Percentiles rank a stretch among this genome's conserved stretches.
These are phyloP conservation scores for Centrocercus urophasianus DNA, from an alignment of 2,113 vertebrate genomes.

Conservation along the genomic window DNA sequence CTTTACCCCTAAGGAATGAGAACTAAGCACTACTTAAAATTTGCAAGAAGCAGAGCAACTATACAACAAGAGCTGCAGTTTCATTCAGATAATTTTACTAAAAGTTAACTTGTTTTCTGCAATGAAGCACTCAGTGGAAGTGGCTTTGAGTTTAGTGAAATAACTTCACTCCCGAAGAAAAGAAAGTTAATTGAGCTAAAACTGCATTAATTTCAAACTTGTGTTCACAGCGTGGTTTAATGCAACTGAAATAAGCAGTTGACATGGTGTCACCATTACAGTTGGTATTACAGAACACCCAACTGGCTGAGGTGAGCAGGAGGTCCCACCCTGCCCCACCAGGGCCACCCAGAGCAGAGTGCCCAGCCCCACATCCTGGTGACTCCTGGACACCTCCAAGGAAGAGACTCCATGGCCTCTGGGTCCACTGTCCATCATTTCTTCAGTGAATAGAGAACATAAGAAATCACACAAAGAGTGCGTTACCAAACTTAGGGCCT, in stretches of 20 bases:
- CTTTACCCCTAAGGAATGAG: background rate
- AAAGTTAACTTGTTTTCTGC: background rate
- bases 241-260: background rate
- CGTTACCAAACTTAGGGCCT: background rate
- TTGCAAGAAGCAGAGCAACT: background rate
- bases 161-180: background rate
- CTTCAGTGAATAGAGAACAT: background rate
- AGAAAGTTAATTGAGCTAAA: background rate
- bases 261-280: background rate
- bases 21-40: fast-evolving
- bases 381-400: background rate
- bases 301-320: background rate
- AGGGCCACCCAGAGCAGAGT: background rate
- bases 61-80: background rate
- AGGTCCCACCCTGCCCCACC: background rate
- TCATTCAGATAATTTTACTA: background rate
- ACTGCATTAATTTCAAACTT: background rate
- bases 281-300: background rate
- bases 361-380: background rate
- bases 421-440: background rate
- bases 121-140: background rate
- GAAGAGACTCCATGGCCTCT: background rate
- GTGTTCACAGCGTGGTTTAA: background rate
- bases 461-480: background rate
- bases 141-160: background rate